phyloP scores from a whole-genome alignment of 2,888 invertebrate genomes.

The Pardosa pseudoannulata region DNA sequence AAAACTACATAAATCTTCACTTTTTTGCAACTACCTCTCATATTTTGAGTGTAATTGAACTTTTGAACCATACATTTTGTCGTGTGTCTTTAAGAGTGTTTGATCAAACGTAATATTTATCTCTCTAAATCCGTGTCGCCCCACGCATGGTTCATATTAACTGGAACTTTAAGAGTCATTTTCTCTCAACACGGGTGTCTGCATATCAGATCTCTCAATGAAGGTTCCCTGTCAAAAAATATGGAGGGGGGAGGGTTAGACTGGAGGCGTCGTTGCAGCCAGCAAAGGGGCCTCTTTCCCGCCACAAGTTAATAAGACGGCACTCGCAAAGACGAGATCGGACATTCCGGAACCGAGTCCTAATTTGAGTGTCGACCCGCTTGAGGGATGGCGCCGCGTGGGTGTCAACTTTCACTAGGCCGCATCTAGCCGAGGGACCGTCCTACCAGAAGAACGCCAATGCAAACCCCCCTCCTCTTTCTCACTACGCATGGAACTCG shows the following conservation, averaged over 20 bases:
- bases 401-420: conserved; percentile 50
- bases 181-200: not conserved
- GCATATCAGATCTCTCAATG: not conserved
- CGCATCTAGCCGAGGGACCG: conserved; percentile 6
- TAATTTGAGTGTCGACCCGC: conserved; percentile 59
- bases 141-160: too few species aligned
- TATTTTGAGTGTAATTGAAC: too few species aligned
- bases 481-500: not conserved
- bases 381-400: conserved; percentile 40
- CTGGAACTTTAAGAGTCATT: too few species aligned
- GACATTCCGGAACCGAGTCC: conserved; percentile 56
- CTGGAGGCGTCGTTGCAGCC: conserved; percentile 2
- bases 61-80: too few species aligned
- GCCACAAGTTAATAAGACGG: conserved; percentile 59
- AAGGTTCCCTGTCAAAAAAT: not conserved
- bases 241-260: not conserved
- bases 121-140: too few species aligned
- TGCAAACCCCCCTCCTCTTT: not conserved
- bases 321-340: conserved; percentile 51
- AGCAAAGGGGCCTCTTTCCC: conserved; percentile 20
- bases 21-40: too few species aligned
- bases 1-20: too few species aligned
- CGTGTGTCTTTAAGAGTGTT: too few species aligned
- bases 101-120: too few species aligned
- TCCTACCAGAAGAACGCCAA: not conserved